phyloP scores from a whole-genome alignment of 2,797 vertebrate species.

The Falco columbarius region DNA sequence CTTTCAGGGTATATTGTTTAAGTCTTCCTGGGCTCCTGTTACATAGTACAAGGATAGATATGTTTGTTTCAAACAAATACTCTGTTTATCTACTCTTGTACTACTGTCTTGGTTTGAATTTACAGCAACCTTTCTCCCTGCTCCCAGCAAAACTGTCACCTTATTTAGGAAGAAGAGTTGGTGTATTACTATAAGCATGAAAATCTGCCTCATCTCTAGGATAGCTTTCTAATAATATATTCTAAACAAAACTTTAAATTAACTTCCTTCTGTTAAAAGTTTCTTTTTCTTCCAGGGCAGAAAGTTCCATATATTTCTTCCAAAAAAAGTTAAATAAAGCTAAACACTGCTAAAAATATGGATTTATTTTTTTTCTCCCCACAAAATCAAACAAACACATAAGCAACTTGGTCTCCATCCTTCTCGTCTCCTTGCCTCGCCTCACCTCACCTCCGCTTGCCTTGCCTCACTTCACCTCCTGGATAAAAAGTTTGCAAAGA shows the following conservation, averaged over 20 bases:
- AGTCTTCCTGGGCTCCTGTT: background rate
- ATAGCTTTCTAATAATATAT: background rate
- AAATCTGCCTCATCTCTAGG: background rate
- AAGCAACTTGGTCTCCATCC: background rate
- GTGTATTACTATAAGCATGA: background rate
- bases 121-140: background rate
- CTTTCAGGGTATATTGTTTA: background rate
- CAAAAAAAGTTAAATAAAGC: background rate
- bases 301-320: background rate
- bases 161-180: background rate
- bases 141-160: background rate
- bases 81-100: background rate
- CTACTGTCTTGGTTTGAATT: background rate
- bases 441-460: background rate
- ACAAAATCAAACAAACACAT: background rate
- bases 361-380: background rate
- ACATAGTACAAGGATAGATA: background rate
- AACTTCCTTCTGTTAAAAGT: background rate
- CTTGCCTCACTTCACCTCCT: too few relatives aligned
- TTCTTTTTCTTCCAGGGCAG: background rate
- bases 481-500: background rate
- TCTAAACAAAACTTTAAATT: background rate
- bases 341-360: background rate
- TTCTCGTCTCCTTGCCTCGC: background rate
- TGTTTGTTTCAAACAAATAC: background rate